Percentiles rank a stretch among this genome's conserved stretches.
Conservation (phyloP, 2,113 vertebrate genomes). For the Grallaria varia region DNA sequence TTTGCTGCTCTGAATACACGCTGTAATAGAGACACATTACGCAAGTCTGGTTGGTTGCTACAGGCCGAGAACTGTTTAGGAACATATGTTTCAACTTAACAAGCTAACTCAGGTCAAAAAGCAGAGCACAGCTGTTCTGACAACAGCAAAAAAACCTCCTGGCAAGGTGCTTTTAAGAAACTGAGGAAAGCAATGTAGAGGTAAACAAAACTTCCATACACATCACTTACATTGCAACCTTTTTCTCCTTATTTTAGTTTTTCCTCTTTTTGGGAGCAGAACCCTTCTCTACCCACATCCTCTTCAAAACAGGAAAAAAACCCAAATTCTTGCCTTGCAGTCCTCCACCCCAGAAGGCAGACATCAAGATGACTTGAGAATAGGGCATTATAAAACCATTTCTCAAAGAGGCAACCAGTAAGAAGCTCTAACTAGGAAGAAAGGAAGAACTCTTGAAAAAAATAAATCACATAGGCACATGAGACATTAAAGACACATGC, state of each 20-base stretch:
- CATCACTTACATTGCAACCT: background rate
- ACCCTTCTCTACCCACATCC: background rate
- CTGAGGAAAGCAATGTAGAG: accelerated
- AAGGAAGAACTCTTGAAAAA: background rate
- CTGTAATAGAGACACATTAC: background rate
- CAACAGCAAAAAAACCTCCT: background rate
- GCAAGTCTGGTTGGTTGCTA: background rate
- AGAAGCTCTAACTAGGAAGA: background rate
- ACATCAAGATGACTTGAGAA: background rate
- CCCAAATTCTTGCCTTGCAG: background rate
- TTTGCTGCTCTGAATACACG: background rate
- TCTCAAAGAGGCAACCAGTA: background rate
- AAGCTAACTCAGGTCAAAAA: background rate
- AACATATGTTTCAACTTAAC: background rate
- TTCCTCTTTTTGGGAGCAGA: background rate
- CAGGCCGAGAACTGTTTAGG: background rate
- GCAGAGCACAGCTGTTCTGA: background rate
- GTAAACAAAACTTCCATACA: background rate
- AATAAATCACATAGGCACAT: background rate
- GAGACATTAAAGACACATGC: background rate
- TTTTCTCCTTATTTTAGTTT: background rate
- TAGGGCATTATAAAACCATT: background rate
- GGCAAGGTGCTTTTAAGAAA: background rate
- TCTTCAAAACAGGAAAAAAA: background rate
- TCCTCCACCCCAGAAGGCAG: background rate